Evolutionary conservation across 1,140 invertebrate species (phyloP).

Genomic region (Panulirus ornatus): DNA sequence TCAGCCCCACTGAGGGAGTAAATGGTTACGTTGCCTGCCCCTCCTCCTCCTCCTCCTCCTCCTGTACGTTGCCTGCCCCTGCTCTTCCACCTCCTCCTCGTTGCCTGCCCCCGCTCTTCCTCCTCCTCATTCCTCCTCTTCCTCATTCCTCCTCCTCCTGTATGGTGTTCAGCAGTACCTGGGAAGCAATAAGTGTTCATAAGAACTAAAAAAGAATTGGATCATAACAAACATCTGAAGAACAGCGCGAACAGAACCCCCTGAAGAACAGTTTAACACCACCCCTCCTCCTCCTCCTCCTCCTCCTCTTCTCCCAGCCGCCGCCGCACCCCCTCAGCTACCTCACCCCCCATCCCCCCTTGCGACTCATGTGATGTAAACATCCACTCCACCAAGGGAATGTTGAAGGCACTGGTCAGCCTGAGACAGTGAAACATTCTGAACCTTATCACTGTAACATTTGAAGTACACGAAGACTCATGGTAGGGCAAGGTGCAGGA

Average conservation of each 20-base stretch:
- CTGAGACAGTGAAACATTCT: slow-evolving; percentile 57
- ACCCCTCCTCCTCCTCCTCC: background rate
- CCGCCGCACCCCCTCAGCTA: too few species aligned
- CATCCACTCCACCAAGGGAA: slow-evolving; percentile 41
- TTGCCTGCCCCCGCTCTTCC: background rate
- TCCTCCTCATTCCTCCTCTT: background rate
- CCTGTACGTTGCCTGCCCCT: background rate
- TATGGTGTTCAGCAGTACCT: too few species aligned
- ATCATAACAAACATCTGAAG: too few species aligned
- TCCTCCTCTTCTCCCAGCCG: too few species aligned
- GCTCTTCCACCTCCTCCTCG: background rate
- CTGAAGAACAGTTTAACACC: slow-evolving; percentile 21
- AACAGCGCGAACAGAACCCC: background rate
- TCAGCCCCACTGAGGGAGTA: too few species aligned
- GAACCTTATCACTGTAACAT: slow-evolving; percentile 56
- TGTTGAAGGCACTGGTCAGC: slow-evolving; percentile 37
- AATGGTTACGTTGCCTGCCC: background rate
- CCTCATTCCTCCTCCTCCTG: too few species aligned
- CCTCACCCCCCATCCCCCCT: background rate
- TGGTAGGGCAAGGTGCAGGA: too few species aligned
- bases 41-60: background rate
- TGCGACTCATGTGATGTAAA: slow-evolving; percentile 9
- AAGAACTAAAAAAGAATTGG: too few species aligned
- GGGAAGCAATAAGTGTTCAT: too few species aligned
- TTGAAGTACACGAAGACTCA: slow-evolving; percentile 50